Percentiles rank a stretch among this genome's conserved stretches.
These are phyloP conservation scores for Morelia viridis DNA, from an alignment of 2,797 vertebrate genomes.

Conservation along the genomic window DNA sequence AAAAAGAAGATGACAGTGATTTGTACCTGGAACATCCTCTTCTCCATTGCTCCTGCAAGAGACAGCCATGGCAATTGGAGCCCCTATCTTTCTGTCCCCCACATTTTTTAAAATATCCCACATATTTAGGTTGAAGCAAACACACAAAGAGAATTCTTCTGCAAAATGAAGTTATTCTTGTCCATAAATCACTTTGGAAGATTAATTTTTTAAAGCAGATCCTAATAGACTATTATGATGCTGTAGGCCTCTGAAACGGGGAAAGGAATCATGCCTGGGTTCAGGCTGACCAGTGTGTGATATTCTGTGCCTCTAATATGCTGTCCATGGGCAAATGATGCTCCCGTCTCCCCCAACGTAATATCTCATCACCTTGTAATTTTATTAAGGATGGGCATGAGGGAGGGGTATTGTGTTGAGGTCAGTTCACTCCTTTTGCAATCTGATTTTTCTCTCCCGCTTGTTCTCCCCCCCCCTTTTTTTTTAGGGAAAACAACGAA, in stretches of 20 bases:
- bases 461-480: not conserved
- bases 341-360: not conserved
- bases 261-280: not conserved
- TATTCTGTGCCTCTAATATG: not conserved
- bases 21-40: not conserved
- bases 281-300: not conserved
- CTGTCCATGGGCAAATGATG: not conserved
- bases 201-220: not conserved
- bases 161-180: not conserved
- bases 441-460: not conserved
- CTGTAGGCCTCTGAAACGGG: not conserved
- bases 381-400: not conserved
- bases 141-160: not conserved
- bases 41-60: not conserved
- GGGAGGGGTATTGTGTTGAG: not conserved
- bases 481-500: slow-evolving; percentile 93
- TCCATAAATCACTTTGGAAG: not conserved
- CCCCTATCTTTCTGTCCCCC: not conserved
- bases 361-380: not conserved
- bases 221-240: not conserved
- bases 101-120: not conserved
- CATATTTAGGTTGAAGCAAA: not conserved
- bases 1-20: not conserved
- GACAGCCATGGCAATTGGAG: not conserved
- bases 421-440: not conserved